Conservation (phyloP, 2,888 invertebrate genomes). For the Eristalis arbustorum region DNA sequence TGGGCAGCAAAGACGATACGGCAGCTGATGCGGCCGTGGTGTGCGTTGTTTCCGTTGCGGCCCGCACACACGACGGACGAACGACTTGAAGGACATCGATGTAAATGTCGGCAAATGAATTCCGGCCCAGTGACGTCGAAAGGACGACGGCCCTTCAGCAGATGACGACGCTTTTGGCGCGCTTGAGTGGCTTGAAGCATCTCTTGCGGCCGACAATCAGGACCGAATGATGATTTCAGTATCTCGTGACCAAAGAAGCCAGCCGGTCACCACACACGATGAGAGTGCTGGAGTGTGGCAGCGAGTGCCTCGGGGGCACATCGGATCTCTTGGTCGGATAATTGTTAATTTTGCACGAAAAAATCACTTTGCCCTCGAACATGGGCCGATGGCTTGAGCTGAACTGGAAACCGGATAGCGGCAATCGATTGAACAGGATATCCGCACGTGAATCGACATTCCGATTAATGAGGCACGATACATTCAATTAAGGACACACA, state of each 20-base stretch:
- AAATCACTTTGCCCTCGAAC: conserved; percentile 24
- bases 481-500: too few relatives aligned
- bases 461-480: too few relatives aligned
- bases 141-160: conserved; percentile 8
- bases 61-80: conserved; percentile 19
- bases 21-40: neutral
- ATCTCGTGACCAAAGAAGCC: conserved; percentile 21
- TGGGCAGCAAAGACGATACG: conserved; percentile 9
- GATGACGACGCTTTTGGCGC: neutral
- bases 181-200: neutral
- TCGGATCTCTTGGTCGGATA: conserved; percentile 32
- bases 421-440: too few relatives aligned
- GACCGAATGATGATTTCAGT: conserved; percentile 37
- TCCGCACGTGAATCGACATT: too few relatives aligned
- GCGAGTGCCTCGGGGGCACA: conserved; percentile 28
- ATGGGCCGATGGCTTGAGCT: too few relatives aligned
- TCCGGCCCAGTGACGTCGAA: conserved; percentile 8
- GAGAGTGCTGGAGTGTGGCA: conserved; percentile 14
- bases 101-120: conserved; percentile 44
- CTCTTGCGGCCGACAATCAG: conserved; percentile 34
- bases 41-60: conserved; percentile 18
- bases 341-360: conserved; percentile 44
- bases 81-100: conserved; percentile 8
- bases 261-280: neutral
- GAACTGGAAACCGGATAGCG: too few relatives aligned